phyloP scores from a whole-genome alignment of 2,797 vertebrate genomes.

The Hydrocynus forskahlii region DNA sequence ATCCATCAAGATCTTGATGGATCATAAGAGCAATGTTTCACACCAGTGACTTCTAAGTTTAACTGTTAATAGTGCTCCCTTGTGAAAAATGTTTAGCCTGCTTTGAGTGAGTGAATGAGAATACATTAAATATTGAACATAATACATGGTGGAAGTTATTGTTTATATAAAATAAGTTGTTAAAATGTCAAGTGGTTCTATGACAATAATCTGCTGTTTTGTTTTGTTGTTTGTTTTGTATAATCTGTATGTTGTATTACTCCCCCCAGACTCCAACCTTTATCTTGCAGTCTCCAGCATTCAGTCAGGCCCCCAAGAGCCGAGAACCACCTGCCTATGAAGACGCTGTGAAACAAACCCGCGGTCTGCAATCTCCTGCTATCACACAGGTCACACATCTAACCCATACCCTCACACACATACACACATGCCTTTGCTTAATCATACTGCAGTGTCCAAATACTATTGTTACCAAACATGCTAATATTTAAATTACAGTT shows the following conservation, averaged over 20 bases:
- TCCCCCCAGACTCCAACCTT: conserved; percentile 77
- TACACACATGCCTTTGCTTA: neutral
- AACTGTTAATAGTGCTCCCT: no score
- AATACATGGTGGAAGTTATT: no score
- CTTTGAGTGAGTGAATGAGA: no score
- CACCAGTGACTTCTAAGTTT: no score
- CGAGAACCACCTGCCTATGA: conserved; percentile 95
- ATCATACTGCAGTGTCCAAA: neutral
- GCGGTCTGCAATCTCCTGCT: conserved; percentile 77
- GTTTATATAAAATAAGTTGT: neutral
- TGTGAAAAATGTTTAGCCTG: no score
- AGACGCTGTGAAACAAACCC: conserved; percentile 94
- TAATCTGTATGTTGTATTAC: conserved; percentile 60
- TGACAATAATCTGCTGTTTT: neutral
- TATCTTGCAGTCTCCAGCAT: conserved; percentile 77
- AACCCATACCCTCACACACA: neutral
- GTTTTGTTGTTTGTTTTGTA: neutral
- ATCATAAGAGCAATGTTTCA: no score
- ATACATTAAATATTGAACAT: no score
- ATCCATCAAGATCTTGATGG: no score
- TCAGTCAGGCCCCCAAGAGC: conserved; percentile 78
- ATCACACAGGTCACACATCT: conserved; percentile 70
- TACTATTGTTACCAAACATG: neutral
- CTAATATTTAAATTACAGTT: neutral
- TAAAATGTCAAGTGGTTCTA: neutral